phyloP scores from a whole-genome alignment of 2,888 invertebrate genomes.

The Caenorhabditis sulstoni region DNA sequence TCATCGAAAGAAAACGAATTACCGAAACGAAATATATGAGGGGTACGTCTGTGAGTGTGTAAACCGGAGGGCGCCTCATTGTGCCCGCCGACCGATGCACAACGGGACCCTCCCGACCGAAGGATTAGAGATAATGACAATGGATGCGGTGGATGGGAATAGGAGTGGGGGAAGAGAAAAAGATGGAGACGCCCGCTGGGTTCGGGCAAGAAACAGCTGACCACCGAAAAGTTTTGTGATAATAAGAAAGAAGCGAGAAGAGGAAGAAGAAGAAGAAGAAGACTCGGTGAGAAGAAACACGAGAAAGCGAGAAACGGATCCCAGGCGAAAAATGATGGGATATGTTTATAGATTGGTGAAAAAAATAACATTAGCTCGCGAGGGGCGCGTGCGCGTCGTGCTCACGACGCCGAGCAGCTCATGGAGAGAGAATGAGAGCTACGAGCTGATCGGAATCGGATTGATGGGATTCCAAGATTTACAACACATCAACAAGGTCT shows the following conservation, averaged over 20 bases:
- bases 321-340: conserved; percentile 51
- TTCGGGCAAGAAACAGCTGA: conserved; percentile 53
- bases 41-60: conserved; percentile 36
- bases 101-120: conserved; percentile 49
- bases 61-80: conserved; percentile 38
- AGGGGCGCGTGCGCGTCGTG: conserved; percentile 20
- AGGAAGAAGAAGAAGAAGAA: conserved; percentile 12
- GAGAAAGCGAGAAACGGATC: conserved; percentile 26
- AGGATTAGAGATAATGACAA: conserved; percentile 58
- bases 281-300: conserved; percentile 13
- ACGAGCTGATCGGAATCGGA: conserved; percentile 32
- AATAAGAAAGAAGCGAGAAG: conserved; percentile 45
- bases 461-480: conserved; percentile 38
- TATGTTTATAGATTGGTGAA: conserved; percentile 59
- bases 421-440: not conserved
- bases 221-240: conserved; percentile 55
- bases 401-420: not conserved
- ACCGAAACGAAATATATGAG: conserved; percentile 58
- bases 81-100: conserved; percentile 34
- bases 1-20: conserved; percentile 58
- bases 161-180: too few species aligned
- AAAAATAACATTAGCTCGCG: conserved; percentile 51
- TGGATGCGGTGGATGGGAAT: conserved; percentile 52
- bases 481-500: not conserved
- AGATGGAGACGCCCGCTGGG: conserved; percentile 37